Evolutionary conservation across 2,797 vertebrate genomes (phyloP).

Genomic region (Pseudochirops corinnae): DNA sequence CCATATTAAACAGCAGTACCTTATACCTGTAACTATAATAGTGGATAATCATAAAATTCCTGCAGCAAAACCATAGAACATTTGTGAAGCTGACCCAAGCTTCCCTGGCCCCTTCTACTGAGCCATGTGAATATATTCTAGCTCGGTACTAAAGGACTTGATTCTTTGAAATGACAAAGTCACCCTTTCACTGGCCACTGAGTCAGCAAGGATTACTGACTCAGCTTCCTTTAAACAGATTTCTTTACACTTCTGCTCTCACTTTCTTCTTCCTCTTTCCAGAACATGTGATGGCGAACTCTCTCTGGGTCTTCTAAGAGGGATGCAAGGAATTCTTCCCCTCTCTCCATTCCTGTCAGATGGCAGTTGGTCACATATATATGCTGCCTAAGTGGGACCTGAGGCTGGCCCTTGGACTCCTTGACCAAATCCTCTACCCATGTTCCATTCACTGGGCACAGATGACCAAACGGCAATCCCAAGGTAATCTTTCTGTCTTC

Average conservation of each 20-base stretch:
- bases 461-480: background rate
- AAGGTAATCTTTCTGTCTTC: background rate
- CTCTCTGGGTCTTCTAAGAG: background rate
- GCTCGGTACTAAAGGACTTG: background rate
- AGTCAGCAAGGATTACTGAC: background rate
- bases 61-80: background rate
- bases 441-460: background rate
- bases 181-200: background rate
- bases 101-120: background rate
- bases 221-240: background rate
- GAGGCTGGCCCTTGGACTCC: background rate
- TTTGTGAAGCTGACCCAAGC: background rate
- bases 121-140: background rate
- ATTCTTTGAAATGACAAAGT: background rate
- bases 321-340: background rate
- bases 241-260: background rate
- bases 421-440: background rate
- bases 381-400: background rate
- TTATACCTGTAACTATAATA: background rate
- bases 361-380: background rate
- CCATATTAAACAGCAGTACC: background rate
- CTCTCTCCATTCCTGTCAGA: background rate
- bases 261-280: background rate
- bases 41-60: background rate
- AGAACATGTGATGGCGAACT: background rate